Evolutionary conservation across 1,140 invertebrate species (phyloP).

Genomic region (Lethrus apterus): DNA sequence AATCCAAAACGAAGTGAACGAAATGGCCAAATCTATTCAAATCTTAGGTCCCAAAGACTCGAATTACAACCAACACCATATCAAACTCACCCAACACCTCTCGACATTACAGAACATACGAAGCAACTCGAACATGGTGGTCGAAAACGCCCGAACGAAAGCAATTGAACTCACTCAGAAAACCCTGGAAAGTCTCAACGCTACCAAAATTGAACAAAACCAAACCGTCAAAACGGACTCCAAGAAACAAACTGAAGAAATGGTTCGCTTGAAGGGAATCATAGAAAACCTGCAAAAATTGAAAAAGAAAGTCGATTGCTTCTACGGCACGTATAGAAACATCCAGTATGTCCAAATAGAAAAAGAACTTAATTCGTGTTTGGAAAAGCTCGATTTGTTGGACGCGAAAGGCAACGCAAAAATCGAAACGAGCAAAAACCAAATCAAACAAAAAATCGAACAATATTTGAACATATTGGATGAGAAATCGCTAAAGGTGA

Average conservation of each 20-base stretch:
- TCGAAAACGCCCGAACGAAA: too few relatives aligned
- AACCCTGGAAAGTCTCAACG: background rate
- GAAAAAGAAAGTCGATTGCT: slow-evolving; percentile 16
- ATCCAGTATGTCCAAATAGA: slow-evolving; percentile 16
- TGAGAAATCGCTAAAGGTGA: slow-evolving; percentile 14
- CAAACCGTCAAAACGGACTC: too few relatives aligned
- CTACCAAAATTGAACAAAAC: too few relatives aligned
- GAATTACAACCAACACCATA: too few relatives aligned
- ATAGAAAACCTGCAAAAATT: slow-evolving; percentile 16
- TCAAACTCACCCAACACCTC: too few relatives aligned
- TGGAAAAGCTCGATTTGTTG: slow-evolving; percentile 2
- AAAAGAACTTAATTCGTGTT: slow-evolving; percentile 1
- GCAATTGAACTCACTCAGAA: background rate
- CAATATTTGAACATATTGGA: slow-evolving; percentile 15
- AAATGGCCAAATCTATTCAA: too few relatives aligned
- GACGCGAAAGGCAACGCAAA: slow-evolving; percentile 12
- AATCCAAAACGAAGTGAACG: too few relatives aligned
- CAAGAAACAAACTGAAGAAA: too few relatives aligned
- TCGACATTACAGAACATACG: too few relatives aligned
- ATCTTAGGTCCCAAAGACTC: too few relatives aligned
- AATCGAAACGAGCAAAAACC: slow-evolving; percentile 3
- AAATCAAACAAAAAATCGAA: slow-evolving; percentile 14
- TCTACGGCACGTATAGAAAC: slow-evolving; percentile 8
- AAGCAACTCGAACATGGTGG: too few relatives aligned
- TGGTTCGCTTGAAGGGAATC: slow-evolving; percentile 1